These are phyloP conservation scores for Saimiri boliviensis DNA, from an alignment of 2,113 vertebrate genomes.

Conservation along the genomic window DNA sequence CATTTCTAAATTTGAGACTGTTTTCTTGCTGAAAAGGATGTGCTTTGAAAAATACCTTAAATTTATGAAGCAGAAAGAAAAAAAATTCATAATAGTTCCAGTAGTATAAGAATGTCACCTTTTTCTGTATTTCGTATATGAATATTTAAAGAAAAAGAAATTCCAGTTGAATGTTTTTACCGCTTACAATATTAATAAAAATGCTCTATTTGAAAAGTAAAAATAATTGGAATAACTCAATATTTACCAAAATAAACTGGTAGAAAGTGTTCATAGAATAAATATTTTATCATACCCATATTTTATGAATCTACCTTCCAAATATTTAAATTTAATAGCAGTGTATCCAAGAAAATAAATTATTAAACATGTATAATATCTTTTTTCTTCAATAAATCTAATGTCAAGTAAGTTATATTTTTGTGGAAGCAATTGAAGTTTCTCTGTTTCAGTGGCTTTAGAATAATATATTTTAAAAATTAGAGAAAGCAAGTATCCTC, in stretches of 20 bases:
- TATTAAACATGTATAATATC: neutral
- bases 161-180: neutral
- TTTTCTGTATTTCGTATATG: neutral
- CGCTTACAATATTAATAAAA: neutral
- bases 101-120: neutral
- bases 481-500: neutral
- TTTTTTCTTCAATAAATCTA: conserved; percentile 7
- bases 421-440: neutral
- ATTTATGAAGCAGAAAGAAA: neutral
- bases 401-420: neutral
- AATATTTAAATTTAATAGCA: conserved; percentile 5
- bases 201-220: neutral
- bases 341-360: neutral
- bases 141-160: neutral
- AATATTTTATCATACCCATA: neutral
- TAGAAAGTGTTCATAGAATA: neutral
- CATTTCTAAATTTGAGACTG: neutral
- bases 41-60: neutral
- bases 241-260: neutral
- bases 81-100: neutral
- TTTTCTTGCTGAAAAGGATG: neutral
- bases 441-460: neutral
- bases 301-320: neutral
- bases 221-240: neutral
- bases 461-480: neutral